Conservation (phyloP, 2,888 invertebrate species). For the Stenoptilia bipunctidactyla region DNA sequence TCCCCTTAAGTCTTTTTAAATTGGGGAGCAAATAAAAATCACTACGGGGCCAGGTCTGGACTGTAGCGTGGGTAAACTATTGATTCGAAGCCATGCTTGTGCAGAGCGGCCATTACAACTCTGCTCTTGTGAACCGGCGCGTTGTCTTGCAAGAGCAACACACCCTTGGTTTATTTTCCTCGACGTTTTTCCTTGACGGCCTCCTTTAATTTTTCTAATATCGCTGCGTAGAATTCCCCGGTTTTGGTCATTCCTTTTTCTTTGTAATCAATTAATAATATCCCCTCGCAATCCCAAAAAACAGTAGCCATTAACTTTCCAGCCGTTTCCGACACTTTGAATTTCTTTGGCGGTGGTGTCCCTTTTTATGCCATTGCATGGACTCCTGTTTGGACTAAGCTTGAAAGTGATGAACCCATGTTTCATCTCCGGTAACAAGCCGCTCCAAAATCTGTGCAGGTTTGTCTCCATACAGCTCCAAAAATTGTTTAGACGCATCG, state of each 20-base stretch:
- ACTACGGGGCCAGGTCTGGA: conserved; percentile 9
- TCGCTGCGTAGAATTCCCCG: conserved; percentile 13
- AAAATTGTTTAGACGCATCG: conserved; percentile 11
- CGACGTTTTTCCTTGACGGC: conserved; percentile 8
- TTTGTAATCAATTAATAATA: conserved; percentile 11
- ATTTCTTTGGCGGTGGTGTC: conserved; percentile 12
- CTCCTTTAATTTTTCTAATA: conserved; percentile 12
- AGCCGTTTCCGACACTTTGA: conserved; percentile 7
- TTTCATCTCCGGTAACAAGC: conserved; percentile 6
- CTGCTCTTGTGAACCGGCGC: conserved; percentile 13
- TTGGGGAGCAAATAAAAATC: conserved; percentile 11
- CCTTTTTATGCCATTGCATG: conserved; percentile 15
- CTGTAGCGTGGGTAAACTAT: conserved; percentile 12
- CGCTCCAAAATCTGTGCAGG: conserved; percentile 8
- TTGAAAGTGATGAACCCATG: too few relatives aligned
- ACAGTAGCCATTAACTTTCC: conserved; percentile 8
- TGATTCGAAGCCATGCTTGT: too few relatives aligned
- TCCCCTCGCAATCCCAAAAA: conserved; percentile 10
- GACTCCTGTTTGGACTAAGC: too few relatives aligned
- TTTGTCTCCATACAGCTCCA: conserved; percentile 12
- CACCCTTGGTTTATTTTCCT: conserved; percentile 6
- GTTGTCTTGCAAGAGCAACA: conserved; percentile 13
- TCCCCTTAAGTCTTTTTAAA: conserved; percentile 11
- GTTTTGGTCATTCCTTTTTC: conserved; percentile 10
- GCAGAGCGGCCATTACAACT: conserved; percentile 13